These are phyloP conservation scores for Aplysina aerophoba DNA, from an alignment of 37 sponge, comb jelly and placozoan species.

Conservation along the genomic window DNA sequence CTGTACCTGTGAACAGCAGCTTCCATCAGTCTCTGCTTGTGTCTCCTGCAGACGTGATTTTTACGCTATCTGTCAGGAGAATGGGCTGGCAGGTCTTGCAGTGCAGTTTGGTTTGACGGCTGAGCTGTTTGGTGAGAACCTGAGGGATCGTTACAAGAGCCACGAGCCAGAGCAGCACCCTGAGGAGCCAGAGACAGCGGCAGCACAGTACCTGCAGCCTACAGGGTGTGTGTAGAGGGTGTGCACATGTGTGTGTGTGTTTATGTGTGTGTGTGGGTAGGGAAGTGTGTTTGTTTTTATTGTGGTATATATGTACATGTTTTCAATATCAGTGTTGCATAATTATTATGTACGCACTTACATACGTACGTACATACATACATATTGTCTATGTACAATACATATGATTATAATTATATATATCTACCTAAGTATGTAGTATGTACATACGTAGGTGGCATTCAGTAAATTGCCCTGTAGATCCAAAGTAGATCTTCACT, in stretches of 20 bases:
- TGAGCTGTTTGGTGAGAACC: slow-evolving; percentile 95
- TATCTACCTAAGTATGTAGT: too few species aligned
- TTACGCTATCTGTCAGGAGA: slow-evolving; percentile 90
- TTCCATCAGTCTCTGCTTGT: not conserved
- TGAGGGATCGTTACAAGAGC: slow-evolving; percentile 92
- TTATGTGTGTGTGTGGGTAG: slow-evolving; percentile 22
- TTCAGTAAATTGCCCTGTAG: too few species aligned
- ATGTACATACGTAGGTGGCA: too few species aligned
- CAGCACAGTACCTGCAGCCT: slow-evolving; percentile 79
- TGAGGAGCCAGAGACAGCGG: slow-evolving; percentile 86
- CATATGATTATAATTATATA: too few species aligned
- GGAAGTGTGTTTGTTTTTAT: not conserved
- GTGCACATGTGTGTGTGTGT: not conserved
- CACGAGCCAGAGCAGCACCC: slow-evolving; percentile 92
- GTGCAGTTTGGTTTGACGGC: slow-evolving; percentile 94
- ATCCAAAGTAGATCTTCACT: too few species aligned
- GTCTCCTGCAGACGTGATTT: slow-evolving; percentile 58
- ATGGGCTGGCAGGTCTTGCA: slow-evolving; percentile 80
- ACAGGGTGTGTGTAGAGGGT: slow-evolving; percentile 52
- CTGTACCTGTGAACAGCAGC: not conserved
- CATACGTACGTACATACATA: not conserved
- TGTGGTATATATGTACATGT: not conserved
- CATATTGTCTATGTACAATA: too few species aligned
- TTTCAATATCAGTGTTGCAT: not conserved
- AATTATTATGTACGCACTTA: not conserved